Conservation (phyloP, 35 echinoderm and acorn worm genomes). For the Holothuria glaberrima region DNA sequence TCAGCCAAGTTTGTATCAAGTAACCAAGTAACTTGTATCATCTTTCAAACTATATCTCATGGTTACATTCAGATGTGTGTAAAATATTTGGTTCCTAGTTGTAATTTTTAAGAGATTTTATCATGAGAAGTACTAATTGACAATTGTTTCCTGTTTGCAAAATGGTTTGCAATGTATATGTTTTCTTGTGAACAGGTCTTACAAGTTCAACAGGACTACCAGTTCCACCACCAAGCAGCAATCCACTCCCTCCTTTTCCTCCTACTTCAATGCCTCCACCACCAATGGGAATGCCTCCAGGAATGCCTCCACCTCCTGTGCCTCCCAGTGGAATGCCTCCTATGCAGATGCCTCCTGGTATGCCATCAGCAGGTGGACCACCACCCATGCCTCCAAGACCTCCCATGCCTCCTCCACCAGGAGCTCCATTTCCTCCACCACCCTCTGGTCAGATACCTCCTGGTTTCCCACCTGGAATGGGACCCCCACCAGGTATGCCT, state of each 20-base stretch:
- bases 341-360: slow-evolving; percentile 39
- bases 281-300: too few species aligned
- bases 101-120: too few species aligned
- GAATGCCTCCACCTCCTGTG: slow-evolving; percentile 73
- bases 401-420: not conserved
- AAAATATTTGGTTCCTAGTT: too few species aligned
- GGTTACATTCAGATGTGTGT: too few species aligned
- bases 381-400: slow-evolving; percentile 9
- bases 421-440: slow-evolving; percentile 9
- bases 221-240: slow-evolving; percentile 36
- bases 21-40: too few species aligned
- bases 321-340: slow-evolving; percentile 75
- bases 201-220: not conserved
- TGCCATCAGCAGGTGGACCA: not conserved
- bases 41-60: too few species aligned
- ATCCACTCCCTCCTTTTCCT: slow-evolving; percentile 34
- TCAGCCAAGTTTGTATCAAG: too few species aligned
- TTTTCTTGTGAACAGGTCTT: not conserved
- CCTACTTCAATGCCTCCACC: slow-evolving; percentile 69
- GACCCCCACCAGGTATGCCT: slow-evolving; percentile 43
- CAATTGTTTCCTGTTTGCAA: too few species aligned
- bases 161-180: not conserved
- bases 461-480: slow-evolving; percentile 49
- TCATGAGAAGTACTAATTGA: too few species aligned
- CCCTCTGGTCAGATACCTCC: not conserved